Base-by-base conservation (phyloP, 2,113 vertebrate species). In the Phodopus roborovskii region DNA sequence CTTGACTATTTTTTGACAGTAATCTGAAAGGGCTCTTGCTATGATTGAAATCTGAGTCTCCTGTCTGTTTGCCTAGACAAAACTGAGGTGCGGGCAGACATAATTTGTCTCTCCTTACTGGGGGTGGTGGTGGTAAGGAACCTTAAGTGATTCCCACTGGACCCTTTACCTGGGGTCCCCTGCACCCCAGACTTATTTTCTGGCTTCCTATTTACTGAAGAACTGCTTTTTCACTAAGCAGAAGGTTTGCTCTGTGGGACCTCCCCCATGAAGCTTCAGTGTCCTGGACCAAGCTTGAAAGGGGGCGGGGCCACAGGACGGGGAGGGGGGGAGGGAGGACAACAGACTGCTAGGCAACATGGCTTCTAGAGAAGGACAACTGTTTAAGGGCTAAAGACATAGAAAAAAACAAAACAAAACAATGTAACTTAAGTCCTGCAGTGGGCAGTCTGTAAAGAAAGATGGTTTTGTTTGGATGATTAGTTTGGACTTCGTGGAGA, bases 401-500 rank as follows among this genome's bases (percentile, higher is more conserved):
- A 93, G 90, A 36, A 4, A 60, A 60, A 83, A 92, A 92, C 3
- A 96, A 90, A 91, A 45, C 45, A 45, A 45, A 45, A 45, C 45
- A 45, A 60, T 81, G 45, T 24, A 96, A 96, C 58, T 2, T 93
- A 96, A 98, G 88, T 73, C 92, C 78, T 7, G 24, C 56, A 82
- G 77, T 88, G 42, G 77, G 36, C 12, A 82, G 88, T 92, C 96
- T 77, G 39, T 87, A 86, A 96, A 98, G 98, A 97, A 98, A 98
- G 96, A 98, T 96, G 95, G 96, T 98, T 98, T 99, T 99, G 98
- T 99, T 96, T 90, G 92, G 39, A 93, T 96, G 97, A 93, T 97
- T 97, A 96, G 98, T 98, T 98, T 98, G 98, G 96, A 97, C 98
- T 98, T 97, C 98, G 97, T 97, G 89, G 95, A 98, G 97, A 97